Evolutionary conservation across 2,888 invertebrate species (phyloP).

Genomic region (Griposia aprilina): DNA sequence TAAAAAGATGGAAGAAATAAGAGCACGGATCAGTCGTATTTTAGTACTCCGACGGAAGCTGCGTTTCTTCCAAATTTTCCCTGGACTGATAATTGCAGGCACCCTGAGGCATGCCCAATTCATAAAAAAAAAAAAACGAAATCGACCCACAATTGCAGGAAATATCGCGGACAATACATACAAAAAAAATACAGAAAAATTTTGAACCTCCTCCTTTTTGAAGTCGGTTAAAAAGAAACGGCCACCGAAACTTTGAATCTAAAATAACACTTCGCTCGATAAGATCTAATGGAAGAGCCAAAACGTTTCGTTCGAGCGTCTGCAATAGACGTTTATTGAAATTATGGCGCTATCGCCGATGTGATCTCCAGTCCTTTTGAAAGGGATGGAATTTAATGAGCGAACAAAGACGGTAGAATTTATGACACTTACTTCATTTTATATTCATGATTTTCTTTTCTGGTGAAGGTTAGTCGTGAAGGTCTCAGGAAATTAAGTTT

Average conservation of each 20-base stretch:
- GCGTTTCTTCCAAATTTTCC: too few relatives aligned
- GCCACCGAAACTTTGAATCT: slow-evolving; percentile 46
- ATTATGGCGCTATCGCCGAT: slow-evolving; percentile 79
- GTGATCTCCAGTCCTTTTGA: slow-evolving; percentile 76
- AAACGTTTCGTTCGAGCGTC: slow-evolving; percentile 51
- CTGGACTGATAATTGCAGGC: too few relatives aligned
- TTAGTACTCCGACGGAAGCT: too few relatives aligned
- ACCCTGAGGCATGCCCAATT: too few relatives aligned
- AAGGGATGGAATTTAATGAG: slow-evolving; percentile 76
- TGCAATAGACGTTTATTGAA: slow-evolving; percentile 83
- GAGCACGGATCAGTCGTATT: too few relatives aligned
- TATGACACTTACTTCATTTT: slow-evolving; percentile 59
- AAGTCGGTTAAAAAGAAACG: slow-evolving; percentile 8
- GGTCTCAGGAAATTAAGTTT: not conserved
- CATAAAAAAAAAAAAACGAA: too few relatives aligned
- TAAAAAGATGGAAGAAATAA: too few relatives aligned
- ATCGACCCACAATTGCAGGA: too few relatives aligned
- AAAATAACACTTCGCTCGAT: slow-evolving; percentile 61
- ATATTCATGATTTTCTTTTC: slow-evolving; percentile 52
- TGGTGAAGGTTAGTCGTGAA: not conserved
- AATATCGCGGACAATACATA: too few relatives aligned
- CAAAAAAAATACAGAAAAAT: too few relatives aligned
- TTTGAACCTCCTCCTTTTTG: too few relatives aligned
- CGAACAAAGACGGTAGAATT: slow-evolving; percentile 64
- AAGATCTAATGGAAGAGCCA: slow-evolving; percentile 59